Evolutionary conservation across 2,797 vertebrate species (phyloP).

Genomic region (Rhinatrema bivittatum): DNA sequence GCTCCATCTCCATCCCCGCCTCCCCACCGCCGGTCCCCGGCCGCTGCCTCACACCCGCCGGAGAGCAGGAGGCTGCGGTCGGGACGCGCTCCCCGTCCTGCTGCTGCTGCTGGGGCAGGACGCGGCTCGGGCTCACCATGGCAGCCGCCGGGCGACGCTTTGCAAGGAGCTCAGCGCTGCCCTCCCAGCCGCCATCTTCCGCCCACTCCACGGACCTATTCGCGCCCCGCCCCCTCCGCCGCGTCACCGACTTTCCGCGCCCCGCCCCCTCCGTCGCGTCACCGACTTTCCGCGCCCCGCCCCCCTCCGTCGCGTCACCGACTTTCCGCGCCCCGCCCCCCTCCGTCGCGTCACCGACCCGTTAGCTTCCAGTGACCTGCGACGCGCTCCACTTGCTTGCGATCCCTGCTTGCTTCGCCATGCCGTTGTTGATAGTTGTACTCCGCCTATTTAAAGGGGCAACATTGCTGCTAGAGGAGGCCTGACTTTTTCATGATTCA

Average conservation of each 20-base stretch:
- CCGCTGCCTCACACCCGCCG: constrained; percentile 8
- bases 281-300: neutral
- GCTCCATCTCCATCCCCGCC: constrained; percentile 44
- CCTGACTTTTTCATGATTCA: too few relatives aligned
- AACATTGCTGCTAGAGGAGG: too few relatives aligned
- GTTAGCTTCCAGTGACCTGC: neutral
- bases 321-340: constrained; percentile 1
- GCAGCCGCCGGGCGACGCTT: neutral
- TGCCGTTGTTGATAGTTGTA: too few relatives aligned
- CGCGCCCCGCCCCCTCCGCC: constrained; percentile 5
- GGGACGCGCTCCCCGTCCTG: constrained; percentile 8
- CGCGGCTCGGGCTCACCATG: constrained; percentile 28
- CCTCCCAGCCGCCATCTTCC: constrained; percentile 4
- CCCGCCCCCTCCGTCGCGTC: constrained; percentile 3
- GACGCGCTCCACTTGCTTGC: too few relatives aligned
- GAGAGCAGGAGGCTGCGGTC: too few relatives aligned
- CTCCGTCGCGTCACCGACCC: neutral
- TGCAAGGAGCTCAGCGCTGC: neutral
- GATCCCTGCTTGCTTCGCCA: constrained; percentile 1
- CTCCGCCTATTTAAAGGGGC: too few relatives aligned
- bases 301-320: neutral
- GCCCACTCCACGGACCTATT: neutral
- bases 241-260: neutral
- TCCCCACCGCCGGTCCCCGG: too few relatives aligned
- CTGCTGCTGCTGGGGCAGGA: constrained; percentile 11